Percentiles rank a stretch among this genome's conserved stretches.
Evolutionary conservation across 2,888 invertebrate species (phyloP).

Genomic region (Nemotelus nigrinus): DNA sequence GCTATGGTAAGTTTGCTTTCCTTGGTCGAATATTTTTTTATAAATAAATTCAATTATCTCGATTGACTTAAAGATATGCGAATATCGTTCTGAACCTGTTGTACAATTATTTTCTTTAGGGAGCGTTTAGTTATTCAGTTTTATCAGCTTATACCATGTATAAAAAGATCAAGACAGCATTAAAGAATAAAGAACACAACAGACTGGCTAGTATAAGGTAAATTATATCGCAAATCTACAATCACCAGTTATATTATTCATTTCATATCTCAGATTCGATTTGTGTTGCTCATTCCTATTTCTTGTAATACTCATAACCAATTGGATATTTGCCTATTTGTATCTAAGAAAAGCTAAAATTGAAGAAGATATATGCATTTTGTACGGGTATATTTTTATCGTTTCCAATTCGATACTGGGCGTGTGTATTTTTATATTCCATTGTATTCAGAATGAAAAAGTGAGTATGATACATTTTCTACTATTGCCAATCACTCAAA

Average conservation of each 20-base stretch:
- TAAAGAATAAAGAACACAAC: constrained; percentile 91
- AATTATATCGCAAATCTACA: constrained; percentile 54
- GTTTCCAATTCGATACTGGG: constrained; percentile 93
- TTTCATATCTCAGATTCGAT: constrained; percentile 77
- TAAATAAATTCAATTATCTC: too few relatives aligned
- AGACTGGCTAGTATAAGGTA: constrained; percentile 89
- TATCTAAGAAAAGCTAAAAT: constrained; percentile 70
- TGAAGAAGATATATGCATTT: constrained; percentile 82
- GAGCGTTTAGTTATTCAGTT: constrained; percentile 70
- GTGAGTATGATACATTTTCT: constrained; percentile 65
- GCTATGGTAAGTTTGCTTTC: constrained; percentile 75
- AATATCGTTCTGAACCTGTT: too few relatives aligned
- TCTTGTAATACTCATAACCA: constrained; percentile 87
- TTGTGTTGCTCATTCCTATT: constrained; percentile 89
- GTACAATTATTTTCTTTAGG: constrained; percentile 52
- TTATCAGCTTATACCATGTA: constrained; percentile 96
- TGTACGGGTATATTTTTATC: constrained; percentile 90
- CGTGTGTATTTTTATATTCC: constrained; percentile 94
- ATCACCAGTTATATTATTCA: neutral
- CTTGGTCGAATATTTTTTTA: constrained; percentile 82
- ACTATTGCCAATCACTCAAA: neutral
- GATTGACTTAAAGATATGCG: too few relatives aligned
- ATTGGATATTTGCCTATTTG: constrained; percentile 95
- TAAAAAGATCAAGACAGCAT: constrained; percentile 84
- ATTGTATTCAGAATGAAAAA: constrained; percentile 96